These are phyloP conservation scores for Spialia ferax DNA, from an alignment of 2,888 invertebrate species.

Conservation along the genomic window DNA sequence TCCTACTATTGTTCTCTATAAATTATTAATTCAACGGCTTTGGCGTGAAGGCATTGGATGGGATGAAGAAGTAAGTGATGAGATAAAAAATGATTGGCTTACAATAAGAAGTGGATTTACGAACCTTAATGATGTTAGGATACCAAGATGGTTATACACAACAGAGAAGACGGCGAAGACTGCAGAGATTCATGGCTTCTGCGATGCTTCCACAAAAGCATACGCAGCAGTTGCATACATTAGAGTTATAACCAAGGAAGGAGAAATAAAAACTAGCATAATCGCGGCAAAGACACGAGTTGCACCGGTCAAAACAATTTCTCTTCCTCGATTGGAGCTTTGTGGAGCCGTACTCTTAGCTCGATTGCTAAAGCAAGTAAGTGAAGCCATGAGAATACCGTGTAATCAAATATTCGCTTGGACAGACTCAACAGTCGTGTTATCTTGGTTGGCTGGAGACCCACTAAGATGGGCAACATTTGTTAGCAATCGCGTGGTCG, in stretches of 20 bases:
- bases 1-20: slow-evolving; percentile 45
- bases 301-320: background rate
- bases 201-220: slow-evolving; percentile 38
- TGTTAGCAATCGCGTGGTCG: slow-evolving; percentile 30
- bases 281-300: slow-evolving; percentile 1
- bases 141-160: slow-evolving; percentile 12
- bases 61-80: slow-evolving; percentile 20
- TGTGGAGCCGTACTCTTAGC: slow-evolving; percentile 40
- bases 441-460: slow-evolving; percentile 36
- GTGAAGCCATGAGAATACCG: slow-evolving; percentile 39
- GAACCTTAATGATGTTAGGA: background rate
- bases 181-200: slow-evolving; percentile 10
- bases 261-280: background rate
- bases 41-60: slow-evolving; percentile 36
- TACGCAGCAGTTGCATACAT: slow-evolving; percentile 38
- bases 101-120: background rate
- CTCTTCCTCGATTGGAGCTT: slow-evolving; percentile 17
- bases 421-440: slow-evolving; percentile 41
- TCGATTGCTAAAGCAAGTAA: slow-evolving; percentile 35
- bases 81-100: background rate
- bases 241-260: slow-evolving; percentile 13
- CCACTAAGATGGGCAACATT: slow-evolving; percentile 35
- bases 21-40: slow-evolving; percentile 46
- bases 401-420: slow-evolving; percentile 32
- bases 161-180: background rate